Evolutionary conservation across 2,888 invertebrate genomes (phyloP), one percentile per base, ranked within the genome.

Genomic region (Orchesella flavescens): DNA sequence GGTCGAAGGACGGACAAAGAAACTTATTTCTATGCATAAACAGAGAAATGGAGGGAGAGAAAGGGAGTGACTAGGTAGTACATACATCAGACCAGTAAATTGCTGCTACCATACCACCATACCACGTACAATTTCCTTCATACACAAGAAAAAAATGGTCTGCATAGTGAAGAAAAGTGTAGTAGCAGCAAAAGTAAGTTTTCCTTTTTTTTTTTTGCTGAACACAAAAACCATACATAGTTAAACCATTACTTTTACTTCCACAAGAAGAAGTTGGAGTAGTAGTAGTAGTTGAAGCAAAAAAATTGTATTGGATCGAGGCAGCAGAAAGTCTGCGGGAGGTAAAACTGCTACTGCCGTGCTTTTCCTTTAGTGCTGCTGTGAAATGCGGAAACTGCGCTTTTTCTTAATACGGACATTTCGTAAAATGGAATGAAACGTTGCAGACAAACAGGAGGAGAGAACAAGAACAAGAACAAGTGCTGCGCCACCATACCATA

Each of bases 331-430:
- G 66, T 66, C 66, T 66, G 66, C 66, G 43, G 66, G 66, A 66
- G 66, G 66, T 66, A 66, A 66, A 66, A 61, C 23, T 24, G 61
- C 61, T 61, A 24, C 24, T 24, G 63, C 13, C 23, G 34, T 34
- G 17, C 17, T 34, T 63, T 63, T 63, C 24, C 34, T 15, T 63
- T 23, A 59, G 3, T 59, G 63, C 63, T 24, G 66, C 66, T 66
- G 49, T 69, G 46, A 69, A 69, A 49, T 69, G 69, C 69, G 69
- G 69, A 69, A 69, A 69, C 69, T 69, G 69, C 69, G 69, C 24
- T 23, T 69, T 69, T 69, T 69, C 69, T 49, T 53, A 49, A 69
- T 44, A 66, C 66, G 66, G 43, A 44, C 69, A 23, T 69, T 49
- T 53, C 17, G 53, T 49, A 23, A 17, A 44, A 19, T 66, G 66